A percentile compares a stretch with the other conserved stretches of the same genome.
Conservation (phyloP, 2,113 vertebrate species). For the Mustela nigripes region DNA sequence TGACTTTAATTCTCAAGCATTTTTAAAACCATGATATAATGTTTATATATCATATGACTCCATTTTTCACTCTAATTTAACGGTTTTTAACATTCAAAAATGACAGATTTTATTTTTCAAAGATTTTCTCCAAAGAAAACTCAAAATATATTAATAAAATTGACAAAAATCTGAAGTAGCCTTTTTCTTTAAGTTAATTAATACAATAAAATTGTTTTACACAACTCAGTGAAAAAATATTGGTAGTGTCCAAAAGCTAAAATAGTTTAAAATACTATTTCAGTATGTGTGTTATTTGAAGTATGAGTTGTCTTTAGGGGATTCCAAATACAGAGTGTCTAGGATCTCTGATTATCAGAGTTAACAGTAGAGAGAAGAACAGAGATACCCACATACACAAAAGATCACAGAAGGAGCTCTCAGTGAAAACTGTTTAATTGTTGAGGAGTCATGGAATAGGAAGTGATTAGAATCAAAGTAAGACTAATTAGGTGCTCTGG, state of each 20-base stretch:
- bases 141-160: neutral
- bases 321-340: neutral
- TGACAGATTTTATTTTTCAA: neutral
- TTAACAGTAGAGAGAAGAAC: neutral
- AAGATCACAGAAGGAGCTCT: neutral
- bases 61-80: constrained; percentile 9
- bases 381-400: neutral
- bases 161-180: neutral
- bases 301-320: neutral
- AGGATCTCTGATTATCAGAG: neutral
- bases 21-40: constrained; percentile 28
- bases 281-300: neutral
- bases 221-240: neutral
- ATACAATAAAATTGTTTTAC: neutral
- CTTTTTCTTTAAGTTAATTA: constrained; percentile 29
- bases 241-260: neutral
- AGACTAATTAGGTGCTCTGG: neutral
- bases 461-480: neutral
- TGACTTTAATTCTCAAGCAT: neutral
- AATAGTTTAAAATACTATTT: neutral
- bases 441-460: neutral
- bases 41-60: neutral
- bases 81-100: constrained; percentile 29
- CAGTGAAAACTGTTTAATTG: neutral
- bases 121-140: neutral